Percentiles rank a stretch among this genome's conserved stretches.
These are phyloP conservation scores for Phalacrocorax carbo DNA, from an alignment of 2,113 vertebrate genomes.

Conservation along the genomic window DNA sequence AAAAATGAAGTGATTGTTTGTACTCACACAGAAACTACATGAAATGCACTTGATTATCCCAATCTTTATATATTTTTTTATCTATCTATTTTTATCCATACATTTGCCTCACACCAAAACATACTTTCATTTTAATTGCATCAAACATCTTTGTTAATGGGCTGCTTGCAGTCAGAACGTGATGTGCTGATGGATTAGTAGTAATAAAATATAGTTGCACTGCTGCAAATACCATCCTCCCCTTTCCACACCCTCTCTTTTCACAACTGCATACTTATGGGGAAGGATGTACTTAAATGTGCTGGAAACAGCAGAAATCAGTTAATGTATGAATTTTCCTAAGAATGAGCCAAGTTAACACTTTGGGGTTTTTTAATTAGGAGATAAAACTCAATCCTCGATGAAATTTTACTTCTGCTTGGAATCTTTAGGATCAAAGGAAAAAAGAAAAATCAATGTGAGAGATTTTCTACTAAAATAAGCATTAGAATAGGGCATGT, in stretches of 20 bases:
- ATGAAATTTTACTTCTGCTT: background rate
- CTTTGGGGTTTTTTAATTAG: background rate
- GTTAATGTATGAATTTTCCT: background rate
- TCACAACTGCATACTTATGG: background rate
- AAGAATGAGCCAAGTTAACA: background rate
- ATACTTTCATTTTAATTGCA: background rate
- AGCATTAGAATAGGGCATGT: background rate
- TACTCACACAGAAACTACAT: background rate
- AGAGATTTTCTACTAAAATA: background rate
- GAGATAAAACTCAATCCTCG: background rate
- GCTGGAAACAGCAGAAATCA: background rate
- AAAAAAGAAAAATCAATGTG: background rate
- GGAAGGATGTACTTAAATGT: background rate
- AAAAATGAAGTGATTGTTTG: constrained; percentile 60
- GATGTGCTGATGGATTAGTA: background rate
- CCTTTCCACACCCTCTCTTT: background rate
- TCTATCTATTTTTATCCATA: background rate
- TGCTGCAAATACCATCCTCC: background rate
- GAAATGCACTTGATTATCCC: background rate
- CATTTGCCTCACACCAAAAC: background rate
- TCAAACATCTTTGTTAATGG: background rate
- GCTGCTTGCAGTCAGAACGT: background rate
- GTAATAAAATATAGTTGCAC: fast-evolving
- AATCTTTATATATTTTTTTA: background rate
- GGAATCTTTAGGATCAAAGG: background rate